phyloP scores from a whole-genome alignment of 1,140 invertebrate species.

The Campoletis sonorensis region DNA sequence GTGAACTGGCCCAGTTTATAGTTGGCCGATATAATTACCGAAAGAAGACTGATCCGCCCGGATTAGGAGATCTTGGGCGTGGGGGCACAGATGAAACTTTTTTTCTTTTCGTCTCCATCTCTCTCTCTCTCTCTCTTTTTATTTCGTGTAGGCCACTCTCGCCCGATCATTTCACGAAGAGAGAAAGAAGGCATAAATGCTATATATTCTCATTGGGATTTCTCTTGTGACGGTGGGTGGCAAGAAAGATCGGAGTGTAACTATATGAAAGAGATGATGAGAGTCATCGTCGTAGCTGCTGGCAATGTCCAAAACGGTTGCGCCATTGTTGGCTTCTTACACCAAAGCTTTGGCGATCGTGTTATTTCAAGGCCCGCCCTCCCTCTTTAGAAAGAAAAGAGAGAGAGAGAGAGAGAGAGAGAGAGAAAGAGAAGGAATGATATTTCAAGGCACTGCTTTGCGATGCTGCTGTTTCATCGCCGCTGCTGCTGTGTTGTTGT shows the following conservation, averaged over 20 bases:
- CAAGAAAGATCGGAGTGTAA: constrained; percentile 12
- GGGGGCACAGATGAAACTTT: not conserved
- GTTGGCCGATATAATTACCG: constrained; percentile 30
- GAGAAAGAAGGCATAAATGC: not conserved
- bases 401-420: not conserved
- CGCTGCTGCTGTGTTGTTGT: constrained; percentile 20
- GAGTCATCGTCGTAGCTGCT: constrained; percentile 41
- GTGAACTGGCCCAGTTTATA: constrained; percentile 35
- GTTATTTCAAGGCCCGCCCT: constrained; percentile 21
- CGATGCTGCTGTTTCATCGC: constrained; percentile 19
- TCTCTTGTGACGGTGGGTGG: constrained; percentile 33
- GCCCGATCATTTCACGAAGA: not conserved
- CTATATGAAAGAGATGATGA: constrained; percentile 20
- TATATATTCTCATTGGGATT: not conserved
- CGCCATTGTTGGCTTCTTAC: constrained; percentile 18
- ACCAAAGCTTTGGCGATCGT: constrained; percentile 6
- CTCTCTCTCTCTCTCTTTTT: not conserved
- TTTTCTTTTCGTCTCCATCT: not conserved
- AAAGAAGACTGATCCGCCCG: constrained; percentile 15
- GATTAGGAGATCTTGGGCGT: constrained; percentile 11
- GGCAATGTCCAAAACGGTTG: constrained; percentile 39
- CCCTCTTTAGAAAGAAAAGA: not conserved
- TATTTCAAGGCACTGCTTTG: constrained; percentile 2
- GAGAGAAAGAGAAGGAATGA: not conserved
- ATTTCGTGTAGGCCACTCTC: not conserved